Conservation (phyloP, 2,888 invertebrate species). For the Perizoma flavofasciatum region DNA sequence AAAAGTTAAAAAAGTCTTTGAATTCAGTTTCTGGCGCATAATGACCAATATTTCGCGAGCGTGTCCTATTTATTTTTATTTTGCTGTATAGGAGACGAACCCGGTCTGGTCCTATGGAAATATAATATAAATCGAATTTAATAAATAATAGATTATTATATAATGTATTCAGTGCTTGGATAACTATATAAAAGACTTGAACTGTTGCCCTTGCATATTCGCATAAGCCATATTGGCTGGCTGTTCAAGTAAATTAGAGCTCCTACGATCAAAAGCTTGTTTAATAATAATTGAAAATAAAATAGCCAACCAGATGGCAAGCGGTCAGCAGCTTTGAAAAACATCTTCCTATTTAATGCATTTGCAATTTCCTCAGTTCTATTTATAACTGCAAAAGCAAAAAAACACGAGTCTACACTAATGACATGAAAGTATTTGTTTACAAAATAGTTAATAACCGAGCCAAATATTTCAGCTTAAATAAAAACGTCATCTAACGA, state of each 20-base stretch:
- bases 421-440: conserved; percentile 15
- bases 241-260: conserved; percentile 8
- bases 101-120: too few species aligned
- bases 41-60: too few species aligned
- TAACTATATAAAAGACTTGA: too few species aligned
- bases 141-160: too few species aligned
- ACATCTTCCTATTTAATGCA: conserved; percentile 12
- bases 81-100: too few species aligned
- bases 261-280: conserved; percentile 5
- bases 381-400: conserved; percentile 5
- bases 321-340: conserved; percentile 17
- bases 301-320: conserved; percentile 26
- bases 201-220: background rate
- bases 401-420: conserved; percentile 5
- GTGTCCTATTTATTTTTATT: too few species aligned
- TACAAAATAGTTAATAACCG: conserved; percentile 23
- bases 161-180: too few species aligned
- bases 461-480: conserved; percentile 35
- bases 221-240: background rate
- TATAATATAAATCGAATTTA: too few species aligned
- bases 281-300: conserved; percentile 20
- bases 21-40: too few species aligned
- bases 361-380: conserved; percentile 18
- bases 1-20: too few species aligned
- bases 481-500: conserved; percentile 49